Percentiles rank a stretch among this genome's conserved stretches.
Conservation (phyloP, 1,140 invertebrate species). For the Caerostris extrusa region DNA sequence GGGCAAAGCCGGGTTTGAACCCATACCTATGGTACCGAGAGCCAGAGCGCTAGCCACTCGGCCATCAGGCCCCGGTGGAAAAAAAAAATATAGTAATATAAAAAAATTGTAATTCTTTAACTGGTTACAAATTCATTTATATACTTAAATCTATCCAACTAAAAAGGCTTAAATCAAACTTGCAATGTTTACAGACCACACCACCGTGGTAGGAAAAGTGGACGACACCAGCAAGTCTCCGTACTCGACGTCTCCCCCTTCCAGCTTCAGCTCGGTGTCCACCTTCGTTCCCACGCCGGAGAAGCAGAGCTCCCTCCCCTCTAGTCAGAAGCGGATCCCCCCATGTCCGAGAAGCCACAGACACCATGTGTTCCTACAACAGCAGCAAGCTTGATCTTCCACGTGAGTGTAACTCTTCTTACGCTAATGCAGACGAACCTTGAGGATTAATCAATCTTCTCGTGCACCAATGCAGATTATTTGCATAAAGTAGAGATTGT, state of each 20-base stretch:
- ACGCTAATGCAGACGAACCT: neutral
- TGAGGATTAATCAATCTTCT: too few species aligned
- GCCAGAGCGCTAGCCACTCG: too few species aligned
- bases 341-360: conserved; percentile 68
- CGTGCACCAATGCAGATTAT: too few species aligned
- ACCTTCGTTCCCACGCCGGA: conserved; percentile 75
- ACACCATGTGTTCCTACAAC: conserved; percentile 73
- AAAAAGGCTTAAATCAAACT: too few species aligned
- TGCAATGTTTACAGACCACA: conserved; percentile 48
- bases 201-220: conserved; percentile 61
- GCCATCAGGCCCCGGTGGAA: too few species aligned
- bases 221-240: conserved; percentile 67
- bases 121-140: too few species aligned
- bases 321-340: conserved; percentile 74
- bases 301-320: conserved; percentile 59
- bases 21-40: too few species aligned
- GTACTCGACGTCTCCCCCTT: conserved; percentile 65
- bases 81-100: too few species aligned
- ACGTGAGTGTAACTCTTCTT: conserved; percentile 26
- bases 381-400: conserved; percentile 77
- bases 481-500: too few species aligned
- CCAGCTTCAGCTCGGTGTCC: conserved; percentile 73
- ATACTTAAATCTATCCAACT: too few species aligned
- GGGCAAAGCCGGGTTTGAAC: too few species aligned
- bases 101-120: too few species aligned